These are phyloP conservation scores for Teinopalpus imperialis DNA, from an alignment of 2,888 invertebrate species.

Conservation along the genomic window DNA sequence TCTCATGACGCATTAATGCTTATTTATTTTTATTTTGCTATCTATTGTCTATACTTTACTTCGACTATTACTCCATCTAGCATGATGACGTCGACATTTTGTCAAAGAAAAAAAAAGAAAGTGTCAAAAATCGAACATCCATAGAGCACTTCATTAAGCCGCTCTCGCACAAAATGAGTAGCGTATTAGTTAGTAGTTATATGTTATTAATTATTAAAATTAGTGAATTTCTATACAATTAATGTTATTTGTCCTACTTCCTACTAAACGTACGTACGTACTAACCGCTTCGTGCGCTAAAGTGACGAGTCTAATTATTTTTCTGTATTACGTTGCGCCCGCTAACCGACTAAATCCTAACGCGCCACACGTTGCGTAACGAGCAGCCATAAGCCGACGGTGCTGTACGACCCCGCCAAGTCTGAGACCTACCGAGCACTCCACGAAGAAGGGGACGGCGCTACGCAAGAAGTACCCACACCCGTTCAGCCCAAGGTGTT, in stretches of 20 bases:
- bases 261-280: slow-evolving; percentile 82
- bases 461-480: slow-evolving; percentile 85
- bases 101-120: slow-evolving; percentile 38
- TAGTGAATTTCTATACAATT: slow-evolving; percentile 73
- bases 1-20: slow-evolving; percentile 81
- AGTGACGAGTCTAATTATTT: slow-evolving; percentile 60
- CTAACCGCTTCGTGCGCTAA: slow-evolving; percentile 64
- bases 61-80: slow-evolving; percentile 46
- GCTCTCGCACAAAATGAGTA: slow-evolving; percentile 36
- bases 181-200: slow-evolving; percentile 32
- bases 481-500: slow-evolving; percentile 90
- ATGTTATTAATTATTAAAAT: slow-evolving; percentile 49
- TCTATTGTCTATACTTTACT: slow-evolving; percentile 62
- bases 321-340: slow-evolving; percentile 69
- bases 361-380: slow-evolving; percentile 49
- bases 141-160: slow-evolving; percentile 47
- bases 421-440: slow-evolving; percentile 94
- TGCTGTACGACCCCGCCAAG: slow-evolving; percentile 92
- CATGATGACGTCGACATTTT: slow-evolving; percentile 56
- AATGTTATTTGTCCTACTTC: slow-evolving; percentile 90
- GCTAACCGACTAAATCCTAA: slow-evolving; percentile 79
- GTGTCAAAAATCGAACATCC: slow-evolving; percentile 35
- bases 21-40: slow-evolving; percentile 71
- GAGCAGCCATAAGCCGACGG: slow-evolving; percentile 84
- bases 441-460: slow-evolving; percentile 88